Base-by-base conservation (phyloP, 2,113 vertebrate species). In the Cyanoderma ruficeps region DNA sequence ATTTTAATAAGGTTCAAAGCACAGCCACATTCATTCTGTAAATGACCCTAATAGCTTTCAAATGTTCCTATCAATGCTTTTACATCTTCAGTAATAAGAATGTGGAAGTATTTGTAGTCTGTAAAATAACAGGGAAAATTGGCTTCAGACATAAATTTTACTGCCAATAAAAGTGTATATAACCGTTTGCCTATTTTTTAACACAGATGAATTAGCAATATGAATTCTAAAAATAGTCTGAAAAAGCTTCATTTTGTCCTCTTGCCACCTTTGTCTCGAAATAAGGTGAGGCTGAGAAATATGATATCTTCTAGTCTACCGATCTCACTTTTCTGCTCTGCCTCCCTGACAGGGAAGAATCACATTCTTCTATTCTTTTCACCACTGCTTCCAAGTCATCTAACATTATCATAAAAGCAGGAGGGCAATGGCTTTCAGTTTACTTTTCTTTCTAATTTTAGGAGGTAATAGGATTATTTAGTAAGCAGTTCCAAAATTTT, bases 61-160 rank as follows among this genome's bases (percentile, higher is more conserved):
- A 97, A 96, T 97, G 92, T 93, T 96, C 91, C 79, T 92, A 93
- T 95, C 69, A 16, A 82, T 84, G 88, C 65, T 89, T 93, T 92
- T 92, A 87, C n/a, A 1, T 96, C 90, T 90, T 89, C 13, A 84
- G 72, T 87, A 94, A 95, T 89, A 96, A 77, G 77, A 95, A 97
- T 53, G 80, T 95, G 93, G 93, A 96, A 95, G 83, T 81, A 96
- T 95, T 95, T 95, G 88, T 81, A 95, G 94, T 92, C 96, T 94
- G 94, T 96, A 96, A 96, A 97, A 93, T 92, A 94, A 96, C 84
- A 89, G 80, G 69, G 60, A 92, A 93, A 96, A 94, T 84, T 96
- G 90, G 86, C 96, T 82, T 94, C 93, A 96, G 92, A 93, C 69
- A 4, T 21, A 68, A 64, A 23, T 78, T 95, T 94, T 92, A 92